Conservation (phyloP, 2,797 vertebrate species). For the Sebastiscus albofasciatus region DNA sequence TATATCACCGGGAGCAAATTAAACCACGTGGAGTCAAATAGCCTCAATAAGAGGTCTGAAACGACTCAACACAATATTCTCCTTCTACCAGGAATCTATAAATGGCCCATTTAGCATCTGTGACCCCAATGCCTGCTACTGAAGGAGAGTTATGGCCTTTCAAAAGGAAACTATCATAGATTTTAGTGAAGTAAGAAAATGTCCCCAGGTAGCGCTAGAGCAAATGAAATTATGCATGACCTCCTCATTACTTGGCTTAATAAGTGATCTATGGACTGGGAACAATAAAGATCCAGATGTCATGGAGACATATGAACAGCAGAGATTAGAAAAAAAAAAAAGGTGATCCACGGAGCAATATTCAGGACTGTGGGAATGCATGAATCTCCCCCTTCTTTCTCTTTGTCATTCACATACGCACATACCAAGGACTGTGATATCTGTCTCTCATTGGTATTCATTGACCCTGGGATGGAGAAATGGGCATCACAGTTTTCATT, state of each 20-base stretch:
- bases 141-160: constrained; percentile 82
- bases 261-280: constrained; percentile 80
- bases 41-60: constrained; percentile 71
- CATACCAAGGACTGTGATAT: constrained; percentile 64
- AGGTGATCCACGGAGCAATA: constrained; percentile 13
- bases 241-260: constrained; percentile 81
- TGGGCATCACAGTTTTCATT: constrained; percentile 91
- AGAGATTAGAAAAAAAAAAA: constrained; percentile 23
- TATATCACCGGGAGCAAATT: constrained; percentile 76
- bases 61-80: constrained; percentile 78
- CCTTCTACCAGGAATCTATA: constrained; percentile 79
- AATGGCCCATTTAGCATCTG: constrained; percentile 85
- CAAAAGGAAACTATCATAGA: constrained; percentile 83
- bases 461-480: constrained; percentile 88
- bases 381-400: constrained; percentile 35
- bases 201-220: constrained; percentile 80
- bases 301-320: constrained; percentile 64
- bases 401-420: constrained; percentile 50
- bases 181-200: constrained; percentile 87
- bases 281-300: constrained; percentile 78
- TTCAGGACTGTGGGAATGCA: constrained; percentile 32
- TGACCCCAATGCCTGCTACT: constrained; percentile 81
- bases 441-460: constrained; percentile 91
- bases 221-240: constrained; percentile 85
- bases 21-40: constrained; percentile 78